Base-by-base conservation (phyloP, 2,797 vertebrate genomes). In the Protonibea diacanthus region DNA sequence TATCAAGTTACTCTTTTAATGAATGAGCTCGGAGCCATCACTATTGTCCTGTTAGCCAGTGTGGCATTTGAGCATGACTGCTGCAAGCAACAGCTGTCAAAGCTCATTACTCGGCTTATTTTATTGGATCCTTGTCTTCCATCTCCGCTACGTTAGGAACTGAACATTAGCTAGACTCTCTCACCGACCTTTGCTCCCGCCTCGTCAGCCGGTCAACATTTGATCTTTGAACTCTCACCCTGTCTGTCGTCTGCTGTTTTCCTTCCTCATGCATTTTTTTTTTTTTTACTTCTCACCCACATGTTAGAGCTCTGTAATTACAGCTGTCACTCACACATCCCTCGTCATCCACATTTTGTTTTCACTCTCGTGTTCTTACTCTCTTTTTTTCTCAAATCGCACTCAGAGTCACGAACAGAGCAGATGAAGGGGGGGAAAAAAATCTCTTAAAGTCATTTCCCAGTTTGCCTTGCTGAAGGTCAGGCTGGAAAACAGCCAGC, bases 71-170 rank as follows among this genome's bases (percentile, higher is more conserved):
- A 70, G 74, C 11, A 10, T 5, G 61, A 70, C 86, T 73, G 87
- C 88, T 55, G 85, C 86, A 25, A 88, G 91, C 85, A 87, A 87
- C 93, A 93, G 91, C 93, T 92, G 91, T 86, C 80, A 83, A 49
- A 86, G 88, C 91, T 88, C 82, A 89, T 92, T 90, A 91, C 69
- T 40, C 0, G 49, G 69, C 73, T 65, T 70, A 64, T 88, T 90
- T 89, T 70, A 81, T 62, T 62, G 64, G 78, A 74, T 66, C 61
- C 53, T 6, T 71, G 67, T 56, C 44, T 51, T 58, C 67, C 73
- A 38, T 80, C 80, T 78, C 75, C 1, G 4, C 60, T 11, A 3
- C 77, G 20, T 38, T 15, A 81, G 81, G 82, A 89, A 71, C 70
- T 42, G 57, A 79, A 86, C 88, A 79, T 80, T 76, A 90, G 74